A percentile compares a stretch with the other conserved stretches of the same genome.
phyloP scores from a whole-genome alignment of 1,140 invertebrate genomes.

The Ips typographus region DNA sequence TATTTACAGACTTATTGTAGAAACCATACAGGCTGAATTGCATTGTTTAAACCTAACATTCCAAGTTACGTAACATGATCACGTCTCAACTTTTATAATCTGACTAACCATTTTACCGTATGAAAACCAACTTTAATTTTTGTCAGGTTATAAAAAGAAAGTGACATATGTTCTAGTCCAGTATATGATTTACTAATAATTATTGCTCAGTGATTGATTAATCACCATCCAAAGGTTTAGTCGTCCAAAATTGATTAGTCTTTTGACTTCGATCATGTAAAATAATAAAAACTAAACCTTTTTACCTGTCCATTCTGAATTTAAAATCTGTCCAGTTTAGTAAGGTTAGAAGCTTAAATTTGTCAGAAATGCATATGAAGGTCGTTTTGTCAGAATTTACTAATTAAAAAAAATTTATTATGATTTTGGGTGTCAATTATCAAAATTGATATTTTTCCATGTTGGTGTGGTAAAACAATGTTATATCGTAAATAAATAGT shows the following conservation, averaged over 20 bases:
- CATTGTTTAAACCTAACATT: constrained; percentile 31
- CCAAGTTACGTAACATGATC: constrained; percentile 35
- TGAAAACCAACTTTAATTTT: too few species aligned
- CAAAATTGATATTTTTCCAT: constrained; percentile 3
- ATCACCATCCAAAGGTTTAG: constrained; percentile 44
- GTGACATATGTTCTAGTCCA: constrained; percentile 45
- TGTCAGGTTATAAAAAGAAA: not conserved
- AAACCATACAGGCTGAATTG: not conserved
- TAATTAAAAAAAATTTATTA: not conserved
- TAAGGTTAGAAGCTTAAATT: not conserved
- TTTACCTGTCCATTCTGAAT: constrained; percentile 43
- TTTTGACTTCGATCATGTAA: constrained; percentile 36
- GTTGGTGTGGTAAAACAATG: not conserved
- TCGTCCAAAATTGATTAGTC: constrained; percentile 42
- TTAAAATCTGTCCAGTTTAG: constrained; percentile 44
- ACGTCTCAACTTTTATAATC: not conserved
- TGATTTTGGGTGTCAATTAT: not conserved
- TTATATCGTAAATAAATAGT: not conserved
- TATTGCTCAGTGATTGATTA: constrained; percentile 44
- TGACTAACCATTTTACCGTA: constrained; percentile 25
- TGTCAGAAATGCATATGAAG: too few species aligned
- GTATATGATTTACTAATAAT: constrained; percentile 33
- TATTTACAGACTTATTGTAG: too few species aligned
- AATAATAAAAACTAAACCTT: constrained; percentile 45
- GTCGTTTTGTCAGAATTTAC: too few species aligned